Evolutionary conservation across 2,797 vertebrate genomes (phyloP).

Genomic region (Sebastes umbrosus): DNA sequence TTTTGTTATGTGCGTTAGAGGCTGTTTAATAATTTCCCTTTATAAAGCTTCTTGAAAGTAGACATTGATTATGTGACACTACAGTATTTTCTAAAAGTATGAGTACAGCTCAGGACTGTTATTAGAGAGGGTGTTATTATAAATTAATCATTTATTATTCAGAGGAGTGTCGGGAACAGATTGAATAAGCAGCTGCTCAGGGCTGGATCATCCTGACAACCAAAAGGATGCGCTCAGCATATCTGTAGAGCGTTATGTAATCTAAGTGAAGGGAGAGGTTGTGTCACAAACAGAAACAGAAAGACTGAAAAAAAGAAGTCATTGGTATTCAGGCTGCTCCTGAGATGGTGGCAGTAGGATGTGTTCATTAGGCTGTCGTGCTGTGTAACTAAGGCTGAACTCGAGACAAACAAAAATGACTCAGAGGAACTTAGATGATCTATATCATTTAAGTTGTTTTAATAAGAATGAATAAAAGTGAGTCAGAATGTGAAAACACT

Average conservation of each 20-base stretch:
- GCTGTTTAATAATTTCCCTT: not conserved
- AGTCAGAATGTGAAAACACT: not conserved
- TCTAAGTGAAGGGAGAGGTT: not conserved
- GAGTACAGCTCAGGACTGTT: not conserved
- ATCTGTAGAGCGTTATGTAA: conserved; percentile 24
- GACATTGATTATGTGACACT: not conserved
- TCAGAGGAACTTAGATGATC: fast-evolving
- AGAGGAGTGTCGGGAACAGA: not conserved
- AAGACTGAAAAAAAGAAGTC: not conserved
- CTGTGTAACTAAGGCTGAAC: not conserved
- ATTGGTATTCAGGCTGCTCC: conserved; percentile 30
- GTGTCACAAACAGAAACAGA: conserved; percentile 14
- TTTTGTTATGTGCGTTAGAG: not conserved
- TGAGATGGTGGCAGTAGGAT: not conserved
- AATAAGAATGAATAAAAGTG: not conserved
- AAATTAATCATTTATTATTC: not conserved
- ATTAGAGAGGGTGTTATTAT: not conserved
- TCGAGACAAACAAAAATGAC: not conserved
- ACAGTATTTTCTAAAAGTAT: not conserved
- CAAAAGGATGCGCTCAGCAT: conserved; percentile 9
- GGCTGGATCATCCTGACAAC: conserved; percentile 1
- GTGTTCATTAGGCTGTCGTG: conserved; percentile 4
- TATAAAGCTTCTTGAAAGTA: not conserved
- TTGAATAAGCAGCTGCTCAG: conserved; percentile 21
- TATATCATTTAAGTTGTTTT: not conserved